A percentile compares a stretch with the other conserved stretches of the same genome.
These are phyloP conservation scores for Oscheius myriophilus DNA, from an alignment of 2,888 invertebrate genomes.

Conservation along the genomic window DNA sequence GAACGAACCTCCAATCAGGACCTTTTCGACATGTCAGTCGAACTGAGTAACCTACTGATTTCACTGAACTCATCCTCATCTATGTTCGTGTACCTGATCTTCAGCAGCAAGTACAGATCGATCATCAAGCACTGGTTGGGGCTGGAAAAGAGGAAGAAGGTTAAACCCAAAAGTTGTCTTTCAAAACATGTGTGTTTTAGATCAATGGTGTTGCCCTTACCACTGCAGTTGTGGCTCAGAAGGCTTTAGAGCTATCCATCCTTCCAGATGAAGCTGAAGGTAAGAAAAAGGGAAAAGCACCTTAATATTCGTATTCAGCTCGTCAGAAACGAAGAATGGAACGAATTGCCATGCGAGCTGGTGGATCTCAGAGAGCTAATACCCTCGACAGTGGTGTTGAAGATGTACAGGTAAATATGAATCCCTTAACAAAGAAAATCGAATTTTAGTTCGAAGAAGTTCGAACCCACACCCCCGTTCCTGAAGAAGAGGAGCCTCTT, in stretches of 20 bases:
- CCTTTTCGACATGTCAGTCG: conserved; percentile 56
- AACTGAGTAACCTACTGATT: conserved; percentile 67
- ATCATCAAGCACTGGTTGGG: conserved; percentile 68
- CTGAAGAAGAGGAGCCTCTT: conserved; percentile 24
- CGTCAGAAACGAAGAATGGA: conserved; percentile 8
- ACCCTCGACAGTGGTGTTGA: conserved; percentile 12
- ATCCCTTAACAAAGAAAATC: too few relatives aligned
- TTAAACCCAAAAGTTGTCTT: neutral
- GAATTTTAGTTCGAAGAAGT: too few relatives aligned
- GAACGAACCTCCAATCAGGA: conserved; percentile 23
- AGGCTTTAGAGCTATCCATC: conserved; percentile 65
- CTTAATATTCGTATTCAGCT: conserved; percentile 4
- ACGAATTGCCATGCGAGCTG: neutral
- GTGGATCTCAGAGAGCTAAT: conserved; percentile 6
- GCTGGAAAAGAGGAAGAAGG: conserved; percentile 55
- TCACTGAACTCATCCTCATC: conserved; percentile 68
- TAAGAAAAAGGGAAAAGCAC: too few relatives aligned
- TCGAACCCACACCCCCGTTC: neutral
- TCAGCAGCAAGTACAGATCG: conserved; percentile 65
- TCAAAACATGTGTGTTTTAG: conserved; percentile 39
- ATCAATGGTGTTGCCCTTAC: conserved; percentile 68
- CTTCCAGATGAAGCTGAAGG: conserved; percentile 67
- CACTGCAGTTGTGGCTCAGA: conserved; percentile 67
- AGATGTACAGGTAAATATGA: neutral
- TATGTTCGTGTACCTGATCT: conserved; percentile 67